Percentiles rank a stretch among this genome's conserved stretches.
These are phyloP conservation scores for Candoia aspera DNA, from an alignment of 2,113 vertebrate species.

Conservation along the genomic window DNA sequence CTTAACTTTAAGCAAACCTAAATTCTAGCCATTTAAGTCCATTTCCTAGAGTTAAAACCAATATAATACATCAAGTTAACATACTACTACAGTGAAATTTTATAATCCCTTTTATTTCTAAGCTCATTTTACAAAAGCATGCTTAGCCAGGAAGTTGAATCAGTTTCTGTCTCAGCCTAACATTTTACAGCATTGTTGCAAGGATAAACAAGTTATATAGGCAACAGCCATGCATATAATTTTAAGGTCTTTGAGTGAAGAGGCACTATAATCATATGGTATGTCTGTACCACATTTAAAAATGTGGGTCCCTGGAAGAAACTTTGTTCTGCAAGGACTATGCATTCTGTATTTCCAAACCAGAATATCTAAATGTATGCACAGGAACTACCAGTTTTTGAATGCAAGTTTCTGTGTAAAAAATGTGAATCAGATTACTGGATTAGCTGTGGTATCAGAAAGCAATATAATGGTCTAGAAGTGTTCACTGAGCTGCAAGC, in stretches of 20 bases:
- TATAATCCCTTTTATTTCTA: neutral
- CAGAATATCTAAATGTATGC: neutral
- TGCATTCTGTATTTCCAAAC: neutral
- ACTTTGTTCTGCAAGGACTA: neutral
- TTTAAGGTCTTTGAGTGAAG: neutral
- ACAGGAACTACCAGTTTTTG: neutral
- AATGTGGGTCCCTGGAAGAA: neutral
- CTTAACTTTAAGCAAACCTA: neutral
- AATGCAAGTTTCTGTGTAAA: neutral
- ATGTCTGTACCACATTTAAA: neutral
- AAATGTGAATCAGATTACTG: neutral
- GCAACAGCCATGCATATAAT: neutral
- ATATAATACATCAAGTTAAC: neutral
- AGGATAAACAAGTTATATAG: neutral
- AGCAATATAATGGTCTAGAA: neutral
- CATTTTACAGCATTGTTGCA: no score
- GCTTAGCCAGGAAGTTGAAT: neutral
- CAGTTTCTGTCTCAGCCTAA: neutral
- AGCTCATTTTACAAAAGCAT: neutral
- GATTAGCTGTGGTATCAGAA: neutral
- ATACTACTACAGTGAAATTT: neutral
- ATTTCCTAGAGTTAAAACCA: neutral
- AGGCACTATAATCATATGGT: neutral
- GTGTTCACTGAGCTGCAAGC: neutral
- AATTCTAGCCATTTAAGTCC: neutral